phyloP scores from a whole-genome alignment of 2,797 vertebrate genomes.

The Erpetoichthys calabaricus region DNA sequence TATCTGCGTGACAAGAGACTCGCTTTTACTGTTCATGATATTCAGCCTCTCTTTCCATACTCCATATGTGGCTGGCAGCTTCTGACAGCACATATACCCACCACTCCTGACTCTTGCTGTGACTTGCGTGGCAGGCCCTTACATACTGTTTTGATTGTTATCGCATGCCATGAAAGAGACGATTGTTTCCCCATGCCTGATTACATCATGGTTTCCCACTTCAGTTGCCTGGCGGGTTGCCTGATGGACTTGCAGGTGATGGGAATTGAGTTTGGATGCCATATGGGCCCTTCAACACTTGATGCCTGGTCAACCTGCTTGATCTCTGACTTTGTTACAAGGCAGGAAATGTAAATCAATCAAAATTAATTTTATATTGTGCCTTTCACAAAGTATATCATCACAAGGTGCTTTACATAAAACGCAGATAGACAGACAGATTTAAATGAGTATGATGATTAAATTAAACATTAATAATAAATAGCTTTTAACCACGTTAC shows the following conservation, averaged over 20 bases:
- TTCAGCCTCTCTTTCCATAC: no score
- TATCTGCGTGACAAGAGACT: no score
- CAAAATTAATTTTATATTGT: no score
- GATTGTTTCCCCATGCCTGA: conserved; percentile 36
- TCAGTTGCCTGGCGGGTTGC: conserved; percentile 30
- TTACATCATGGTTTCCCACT: conserved; percentile 38
- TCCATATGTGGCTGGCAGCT: no score
- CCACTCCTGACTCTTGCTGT: conserved; percentile 27
- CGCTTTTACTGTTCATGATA: no score
- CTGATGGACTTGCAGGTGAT: conserved; percentile 49
- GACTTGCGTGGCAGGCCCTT: conserved; percentile 43
- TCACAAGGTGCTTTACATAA: no score
- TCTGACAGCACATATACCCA: no score
- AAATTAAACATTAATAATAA: no score
- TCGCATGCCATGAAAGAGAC: conserved; percentile 37
- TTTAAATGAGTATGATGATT: no score
- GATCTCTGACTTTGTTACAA: neutral
- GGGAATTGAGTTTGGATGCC: conserved; percentile 28
- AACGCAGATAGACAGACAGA: no score
- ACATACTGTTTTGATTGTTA: conserved; percentile 47
- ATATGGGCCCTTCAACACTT: conserved; percentile 24
- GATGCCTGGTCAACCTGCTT: conserved; percentile 33
- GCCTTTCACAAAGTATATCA: no score
- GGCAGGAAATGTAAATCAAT: conserved; percentile 2
- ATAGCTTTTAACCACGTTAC: no score